Evolutionary conservation across 2,797 vertebrate genomes (phyloP).

Genomic region (Phalloptychus januarius): DNA sequence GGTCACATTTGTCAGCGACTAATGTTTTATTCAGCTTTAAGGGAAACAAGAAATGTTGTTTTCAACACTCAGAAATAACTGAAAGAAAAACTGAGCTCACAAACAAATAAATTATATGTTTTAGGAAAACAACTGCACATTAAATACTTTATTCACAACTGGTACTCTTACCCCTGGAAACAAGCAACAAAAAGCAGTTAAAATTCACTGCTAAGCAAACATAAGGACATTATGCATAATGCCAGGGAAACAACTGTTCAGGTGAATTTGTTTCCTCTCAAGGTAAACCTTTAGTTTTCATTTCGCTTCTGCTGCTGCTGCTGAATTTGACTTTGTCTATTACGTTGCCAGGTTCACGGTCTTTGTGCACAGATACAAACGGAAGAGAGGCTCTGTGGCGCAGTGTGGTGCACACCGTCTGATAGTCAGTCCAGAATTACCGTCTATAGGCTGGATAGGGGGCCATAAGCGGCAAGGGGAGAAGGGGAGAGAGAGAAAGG

Average conservation of each 20-base stretch:
- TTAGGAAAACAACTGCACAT: constrained; percentile 41
- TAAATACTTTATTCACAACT: constrained; percentile 46
- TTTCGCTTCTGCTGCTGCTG: constrained; percentile 49
- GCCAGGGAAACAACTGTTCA: constrained; percentile 57
- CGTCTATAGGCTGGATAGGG: constrained; percentile 64
- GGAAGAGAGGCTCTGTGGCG: constrained; percentile 41
- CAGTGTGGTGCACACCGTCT: constrained; percentile 64
- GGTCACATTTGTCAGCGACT: background rate
- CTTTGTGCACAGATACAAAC: constrained; percentile 72
- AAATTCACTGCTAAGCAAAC: constrained; percentile 53
- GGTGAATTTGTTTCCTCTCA: constrained; percentile 65
- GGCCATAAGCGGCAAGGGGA: constrained; percentile 45
- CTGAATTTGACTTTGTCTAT: constrained; percentile 66
- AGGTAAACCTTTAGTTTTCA: constrained; percentile 58
- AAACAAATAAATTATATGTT: constrained; percentile 25
- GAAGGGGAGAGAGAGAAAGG: constrained; percentile 50
- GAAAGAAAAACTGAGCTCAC: constrained; percentile 2
- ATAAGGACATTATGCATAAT: constrained; percentile 56
- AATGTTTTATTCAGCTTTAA: constrained; percentile 31
- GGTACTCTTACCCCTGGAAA: constrained; percentile 48
- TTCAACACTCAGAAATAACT: background rate
- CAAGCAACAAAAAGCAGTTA: constrained; percentile 45
- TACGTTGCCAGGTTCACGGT: constrained; percentile 61
- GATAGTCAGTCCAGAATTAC: constrained; percentile 71
- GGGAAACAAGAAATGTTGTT: constrained; percentile 11